phyloP scores from a whole-genome alignment of 2,888 invertebrate species.

The Cataglyphis albicans region DNA sequence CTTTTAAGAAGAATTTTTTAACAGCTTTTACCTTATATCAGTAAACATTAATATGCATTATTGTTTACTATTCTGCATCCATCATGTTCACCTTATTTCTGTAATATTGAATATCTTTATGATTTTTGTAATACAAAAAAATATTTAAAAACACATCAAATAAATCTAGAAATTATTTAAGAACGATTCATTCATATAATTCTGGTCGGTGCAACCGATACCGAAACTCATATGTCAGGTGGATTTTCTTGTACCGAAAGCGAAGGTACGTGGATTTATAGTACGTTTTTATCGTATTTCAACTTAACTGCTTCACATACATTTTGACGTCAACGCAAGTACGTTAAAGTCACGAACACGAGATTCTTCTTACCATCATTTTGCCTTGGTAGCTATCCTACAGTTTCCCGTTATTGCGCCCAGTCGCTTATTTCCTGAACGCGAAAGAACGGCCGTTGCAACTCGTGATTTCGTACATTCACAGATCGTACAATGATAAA shows the following conservation, averaged over 20 bases:
- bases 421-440: conserved; percentile 40
- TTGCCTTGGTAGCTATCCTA: conserved; percentile 44
- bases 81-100: neutral
- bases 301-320: conserved; percentile 54
- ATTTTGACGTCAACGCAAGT: conserved; percentile 54
- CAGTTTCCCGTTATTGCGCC: conserved; percentile 44
- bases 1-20: neutral
- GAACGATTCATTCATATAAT: conserved; percentile 19
- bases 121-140: neutral
- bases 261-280: conserved; percentile 42
- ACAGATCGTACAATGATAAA: conserved; percentile 22
- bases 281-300: conserved; percentile 55
- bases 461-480: conserved; percentile 43
- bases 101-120: neutral
- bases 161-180: conserved; percentile 32
- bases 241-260: conserved; percentile 41
- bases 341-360: conserved; percentile 56
- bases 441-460: conserved; percentile 25
- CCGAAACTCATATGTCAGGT: conserved; percentile 25
- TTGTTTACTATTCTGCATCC: neutral
- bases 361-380: conserved; percentile 52
- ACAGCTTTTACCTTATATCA: neutral
- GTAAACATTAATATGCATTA: neutral
- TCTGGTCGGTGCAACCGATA: conserved; percentile 23
- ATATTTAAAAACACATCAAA: neutral